Percentiles rank a stretch among this genome's conserved stretches.
Conservation (phyloP, 2,113 vertebrate species). For the Nibea albiflora region DNA sequence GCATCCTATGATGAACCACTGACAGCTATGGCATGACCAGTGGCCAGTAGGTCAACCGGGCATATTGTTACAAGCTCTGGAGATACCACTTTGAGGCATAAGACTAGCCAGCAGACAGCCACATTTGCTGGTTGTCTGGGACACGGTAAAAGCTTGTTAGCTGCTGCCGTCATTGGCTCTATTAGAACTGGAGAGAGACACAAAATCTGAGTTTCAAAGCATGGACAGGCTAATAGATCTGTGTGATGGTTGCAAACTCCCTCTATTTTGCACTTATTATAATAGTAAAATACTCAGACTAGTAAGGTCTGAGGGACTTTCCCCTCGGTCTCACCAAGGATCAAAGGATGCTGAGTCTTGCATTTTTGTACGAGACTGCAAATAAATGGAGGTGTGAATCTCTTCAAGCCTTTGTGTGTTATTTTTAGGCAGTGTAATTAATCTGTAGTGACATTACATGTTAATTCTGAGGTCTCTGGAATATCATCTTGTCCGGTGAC, state of each 20-base stretch:
- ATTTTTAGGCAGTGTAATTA: neutral
- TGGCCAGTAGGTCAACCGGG: conserved; percentile 86
- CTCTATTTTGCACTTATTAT: neutral
- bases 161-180: conserved; percentile 71
- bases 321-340: neutral
- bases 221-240: neutral
- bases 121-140: conserved; percentile 94
- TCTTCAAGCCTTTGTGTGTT: neutral
- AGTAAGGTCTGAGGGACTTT: neutral
- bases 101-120: conserved; percentile 99
- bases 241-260: neutral
- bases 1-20: too few species aligned
- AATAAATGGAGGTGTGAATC: neutral
- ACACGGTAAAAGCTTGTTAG: conserved; percentile 98
- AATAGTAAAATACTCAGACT: too few species aligned
- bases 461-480: neutral
- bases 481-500: neutral
- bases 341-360: neutral
- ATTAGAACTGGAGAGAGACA: too few species aligned
- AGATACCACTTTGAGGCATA: conserved; percentile 99
- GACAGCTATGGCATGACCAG: too few species aligned
- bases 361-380: neutral
- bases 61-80: conserved; percentile 97
- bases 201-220: too few species aligned
- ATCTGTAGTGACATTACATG: neutral